Percentiles rank a stretch among this genome's conserved stretches.
Evolutionary conservation across 1,140 invertebrate species (phyloP).

Genomic region (Kradibia gibbosae): DNA sequence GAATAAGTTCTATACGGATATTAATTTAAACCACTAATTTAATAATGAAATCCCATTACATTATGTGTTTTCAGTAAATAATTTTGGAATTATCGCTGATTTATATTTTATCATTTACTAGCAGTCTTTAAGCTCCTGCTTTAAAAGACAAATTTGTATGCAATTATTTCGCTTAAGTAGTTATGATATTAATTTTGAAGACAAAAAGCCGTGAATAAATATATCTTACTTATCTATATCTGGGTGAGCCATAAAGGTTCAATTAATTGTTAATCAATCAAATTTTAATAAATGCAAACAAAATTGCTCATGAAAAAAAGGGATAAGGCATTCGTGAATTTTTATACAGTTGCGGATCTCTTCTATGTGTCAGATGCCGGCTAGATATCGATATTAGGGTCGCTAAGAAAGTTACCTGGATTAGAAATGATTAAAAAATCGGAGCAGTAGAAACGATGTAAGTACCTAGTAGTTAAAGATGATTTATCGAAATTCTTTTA

Average conservation of each 20-base stretch:
- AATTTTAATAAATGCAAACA: neutral
- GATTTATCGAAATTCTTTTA: neutral
- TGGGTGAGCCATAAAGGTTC: neutral
- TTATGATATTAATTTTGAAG: neutral
- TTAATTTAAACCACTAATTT: neutral
- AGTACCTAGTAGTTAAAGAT: neutral
- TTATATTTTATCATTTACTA: constrained; percentile 12
- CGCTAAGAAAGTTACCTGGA: neutral
- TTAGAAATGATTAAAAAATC: neutral
- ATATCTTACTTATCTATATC: neutral
- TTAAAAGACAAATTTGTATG: neutral
- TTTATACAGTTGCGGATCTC: neutral
- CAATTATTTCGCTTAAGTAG: neutral
- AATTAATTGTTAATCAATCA: neutral
- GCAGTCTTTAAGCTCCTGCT: neutral
- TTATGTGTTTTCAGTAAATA: neutral
- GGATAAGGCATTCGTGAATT: too few species aligned
- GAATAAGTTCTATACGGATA: neutral
- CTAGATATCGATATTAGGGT: neutral
- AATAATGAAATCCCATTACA: neutral
- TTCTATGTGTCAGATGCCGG: neutral
- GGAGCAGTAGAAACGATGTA: neutral
- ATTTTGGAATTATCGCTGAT: neutral
- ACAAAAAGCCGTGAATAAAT: neutral
- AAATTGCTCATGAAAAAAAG: neutral